Conservation (phyloP, 1,140 invertebrate genomes). For the Eriocheir sinensis region DNA sequence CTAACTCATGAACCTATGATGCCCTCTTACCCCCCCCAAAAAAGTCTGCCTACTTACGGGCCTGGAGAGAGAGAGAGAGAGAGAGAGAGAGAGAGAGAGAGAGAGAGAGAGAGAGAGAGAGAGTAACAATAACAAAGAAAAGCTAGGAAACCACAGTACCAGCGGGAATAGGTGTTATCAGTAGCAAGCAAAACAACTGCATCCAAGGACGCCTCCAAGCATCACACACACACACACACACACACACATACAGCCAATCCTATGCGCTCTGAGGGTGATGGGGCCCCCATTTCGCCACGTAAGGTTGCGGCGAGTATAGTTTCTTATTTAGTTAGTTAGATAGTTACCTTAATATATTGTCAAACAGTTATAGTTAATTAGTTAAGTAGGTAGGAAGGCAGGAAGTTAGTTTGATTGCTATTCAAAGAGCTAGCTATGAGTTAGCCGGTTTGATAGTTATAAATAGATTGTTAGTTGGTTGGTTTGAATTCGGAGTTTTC, state of each 20-base stretch:
- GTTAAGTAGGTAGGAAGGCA: neutral
- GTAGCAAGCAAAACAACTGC: neutral
- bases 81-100: too few relatives aligned
- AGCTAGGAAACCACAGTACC: neutral
- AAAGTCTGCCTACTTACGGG: too few relatives aligned
- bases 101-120: neutral
- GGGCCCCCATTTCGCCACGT: neutral
- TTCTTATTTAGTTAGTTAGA: neutral
- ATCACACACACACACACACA: neutral
- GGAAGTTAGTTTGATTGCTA: neutral
- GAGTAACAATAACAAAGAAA: neutral
- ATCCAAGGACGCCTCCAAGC: neutral
- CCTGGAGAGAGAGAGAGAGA: too few relatives aligned
- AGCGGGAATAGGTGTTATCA: neutral
- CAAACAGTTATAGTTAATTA: neutral
- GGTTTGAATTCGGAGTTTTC: too few relatives aligned
- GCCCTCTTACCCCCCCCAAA: too few relatives aligned
- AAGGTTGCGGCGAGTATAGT: neutral
- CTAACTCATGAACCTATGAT: too few relatives aligned
- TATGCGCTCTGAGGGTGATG: neutral
- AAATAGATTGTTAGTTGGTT: too few relatives aligned
- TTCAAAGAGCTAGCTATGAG: too few relatives aligned
- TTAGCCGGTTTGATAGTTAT: too few relatives aligned
- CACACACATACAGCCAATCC: neutral
- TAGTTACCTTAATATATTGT: neutral